A percentile compares a stretch with the other conserved stretches of the same genome.
These are phyloP conservation scores for Bibio marci DNA, from an alignment of 2,888 invertebrate genomes.

Conservation along the genomic window DNA sequence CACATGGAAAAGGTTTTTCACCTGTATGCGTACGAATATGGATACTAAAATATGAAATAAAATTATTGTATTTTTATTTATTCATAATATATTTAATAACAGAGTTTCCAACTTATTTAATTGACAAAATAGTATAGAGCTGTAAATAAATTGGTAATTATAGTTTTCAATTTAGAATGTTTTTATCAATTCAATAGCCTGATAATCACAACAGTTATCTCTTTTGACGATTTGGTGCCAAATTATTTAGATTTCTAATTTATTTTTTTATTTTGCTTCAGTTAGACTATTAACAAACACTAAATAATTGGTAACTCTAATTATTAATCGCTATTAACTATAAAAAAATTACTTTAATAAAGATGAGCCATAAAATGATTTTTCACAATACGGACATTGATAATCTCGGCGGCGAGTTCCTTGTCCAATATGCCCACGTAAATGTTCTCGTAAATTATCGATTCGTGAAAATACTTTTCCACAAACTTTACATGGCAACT, in stretches of 20 bases:
- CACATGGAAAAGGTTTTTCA: conserved; percentile 48
- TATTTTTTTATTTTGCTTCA: no score
- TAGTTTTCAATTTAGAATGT: conserved; percentile 1
- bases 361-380: conserved; percentile 44
- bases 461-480: conserved; percentile 32
- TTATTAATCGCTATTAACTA: no score
- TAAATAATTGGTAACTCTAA: no score
- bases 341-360: conserved; percentile 30
- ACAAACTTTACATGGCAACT: conserved; percentile 28
- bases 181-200: no score
- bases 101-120: no score
- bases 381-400: conserved; percentile 44
- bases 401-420: conserved; percentile 37
- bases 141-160: no score
- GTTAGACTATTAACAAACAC: no score
- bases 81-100: no score
- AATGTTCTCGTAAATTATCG: conserved; percentile 54
- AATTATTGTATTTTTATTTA: no score
- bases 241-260: background rate
- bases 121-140: no score
- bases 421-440: conserved; percentile 48
- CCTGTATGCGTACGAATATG: conserved; percentile 52
- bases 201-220: no score
- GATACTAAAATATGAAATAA: conserved; percentile 26
- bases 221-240: background rate